A percentile compares a stretch with the other conserved stretches of the same genome.
phyloP scores from a whole-genome alignment of 2,888 invertebrate genomes.

The Cephus pulcher region DNA sequence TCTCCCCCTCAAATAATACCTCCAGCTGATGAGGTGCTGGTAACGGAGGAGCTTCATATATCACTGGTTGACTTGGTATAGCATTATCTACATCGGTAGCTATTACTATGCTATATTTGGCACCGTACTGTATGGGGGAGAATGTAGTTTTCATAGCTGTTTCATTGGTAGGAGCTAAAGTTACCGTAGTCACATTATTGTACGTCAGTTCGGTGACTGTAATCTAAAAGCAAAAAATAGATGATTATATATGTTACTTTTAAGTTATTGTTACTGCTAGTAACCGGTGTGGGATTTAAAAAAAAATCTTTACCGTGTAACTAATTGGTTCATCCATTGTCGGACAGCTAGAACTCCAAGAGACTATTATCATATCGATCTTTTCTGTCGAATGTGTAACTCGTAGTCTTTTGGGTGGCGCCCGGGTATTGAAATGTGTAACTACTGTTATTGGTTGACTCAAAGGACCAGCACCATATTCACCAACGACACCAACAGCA shows the following conservation, averaged over 20 bases:
- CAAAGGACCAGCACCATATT: conserved; percentile 77
- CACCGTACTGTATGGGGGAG: conserved; percentile 69
- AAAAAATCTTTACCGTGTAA: conserved; percentile 70
- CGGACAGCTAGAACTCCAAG: conserved; percentile 81
- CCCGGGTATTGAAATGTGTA: conserved; percentile 74
- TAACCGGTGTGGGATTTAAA: neutral
- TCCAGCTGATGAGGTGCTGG: conserved; percentile 75
- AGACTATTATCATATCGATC: conserved; percentile 70
- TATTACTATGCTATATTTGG: conserved; percentile 69
- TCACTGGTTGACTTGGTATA: conserved; percentile 66
- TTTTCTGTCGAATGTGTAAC: conserved; percentile 64
- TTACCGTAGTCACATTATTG: conserved; percentile 66
- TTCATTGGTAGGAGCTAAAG: conserved; percentile 68
- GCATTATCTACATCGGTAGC: conserved; percentile 67
- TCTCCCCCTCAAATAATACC: conserved; percentile 71
- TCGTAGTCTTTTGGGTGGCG: conserved; percentile 77
- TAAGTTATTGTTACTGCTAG: neutral
- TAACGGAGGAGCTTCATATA: conserved; percentile 71
- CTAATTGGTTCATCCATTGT: conserved; percentile 66
- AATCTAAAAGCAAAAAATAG: conserved; percentile 63
- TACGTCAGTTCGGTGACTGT: conserved; percentile 67
- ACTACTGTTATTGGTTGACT: conserved; percentile 68
- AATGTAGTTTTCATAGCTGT: conserved; percentile 70
- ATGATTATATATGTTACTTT: conserved; percentile 13
- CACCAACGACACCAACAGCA: conserved; percentile 75